Conservation (phyloP, 1,140 invertebrate genomes). For the Heterodera carotae region DNA sequence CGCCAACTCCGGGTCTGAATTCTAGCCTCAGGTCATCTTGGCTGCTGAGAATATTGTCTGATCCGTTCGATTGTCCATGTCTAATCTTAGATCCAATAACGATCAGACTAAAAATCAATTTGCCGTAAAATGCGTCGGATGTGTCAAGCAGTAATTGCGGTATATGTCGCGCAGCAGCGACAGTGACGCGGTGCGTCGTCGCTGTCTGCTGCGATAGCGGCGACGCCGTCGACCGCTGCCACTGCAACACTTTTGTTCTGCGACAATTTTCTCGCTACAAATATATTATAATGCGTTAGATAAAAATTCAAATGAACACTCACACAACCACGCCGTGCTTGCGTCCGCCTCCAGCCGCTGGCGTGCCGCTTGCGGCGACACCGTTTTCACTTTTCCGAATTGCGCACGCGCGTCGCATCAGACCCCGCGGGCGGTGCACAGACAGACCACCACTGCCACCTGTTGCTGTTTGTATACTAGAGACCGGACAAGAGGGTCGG, state of each 20-base stretch:
- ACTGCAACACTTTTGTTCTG: conserved; percentile 9
- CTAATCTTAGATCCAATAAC: no score
- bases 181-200: conserved; percentile 9
- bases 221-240: background rate
- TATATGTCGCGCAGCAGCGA: conserved; percentile 17
- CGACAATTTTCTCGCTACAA: conserved; percentile 18
- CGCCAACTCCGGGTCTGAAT: no score
- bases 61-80: no score
- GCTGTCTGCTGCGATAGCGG: background rate
- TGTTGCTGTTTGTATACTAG: no score
- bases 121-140: conserved; percentile 6
- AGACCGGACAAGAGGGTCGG: no score
- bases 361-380: no score
- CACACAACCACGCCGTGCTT: conserved; percentile 16
- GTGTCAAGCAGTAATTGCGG: conserved; percentile 11
- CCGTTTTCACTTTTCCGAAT: conserved; percentile 13
- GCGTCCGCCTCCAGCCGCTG: background rate
- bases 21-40: no score
- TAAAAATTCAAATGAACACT: background rate
- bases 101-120: no score
- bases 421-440: no score
- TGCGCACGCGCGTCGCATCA: conserved; percentile 14
- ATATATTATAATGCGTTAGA: background rate
- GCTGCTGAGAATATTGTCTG: no score
- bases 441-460: background rate